Conservation (phyloP, 2,797 vertebrate species). For the Dendrocincla fuliginosa region DNA sequence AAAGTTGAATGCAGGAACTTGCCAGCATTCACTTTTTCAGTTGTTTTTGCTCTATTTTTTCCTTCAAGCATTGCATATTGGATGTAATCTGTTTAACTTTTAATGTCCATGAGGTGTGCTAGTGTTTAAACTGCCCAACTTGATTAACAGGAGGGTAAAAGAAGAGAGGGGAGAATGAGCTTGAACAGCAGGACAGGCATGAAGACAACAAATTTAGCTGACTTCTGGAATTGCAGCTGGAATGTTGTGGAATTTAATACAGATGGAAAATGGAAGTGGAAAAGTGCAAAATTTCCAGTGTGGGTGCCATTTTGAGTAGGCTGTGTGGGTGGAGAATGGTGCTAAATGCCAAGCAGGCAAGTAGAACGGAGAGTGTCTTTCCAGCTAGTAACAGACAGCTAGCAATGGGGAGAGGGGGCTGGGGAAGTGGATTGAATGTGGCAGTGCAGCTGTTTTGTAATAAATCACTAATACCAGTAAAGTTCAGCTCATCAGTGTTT, state of each 20-base stretch:
- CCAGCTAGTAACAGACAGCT: background rate
- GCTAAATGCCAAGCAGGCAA: conserved; percentile 45
- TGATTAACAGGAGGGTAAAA: background rate
- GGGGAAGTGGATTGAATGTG: background rate
- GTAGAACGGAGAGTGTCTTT: background rate
- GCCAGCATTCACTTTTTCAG: background rate
- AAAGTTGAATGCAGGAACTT: background rate
- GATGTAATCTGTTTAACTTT: background rate
- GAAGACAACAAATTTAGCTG: background rate
- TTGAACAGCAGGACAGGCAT: background rate
- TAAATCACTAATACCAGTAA: conserved; percentile 7
- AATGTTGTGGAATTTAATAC: conserved; percentile 59
- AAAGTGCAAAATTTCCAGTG: conserved; percentile 34
- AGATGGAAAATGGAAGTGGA: conserved; percentile 39
- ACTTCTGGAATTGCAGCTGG: conserved; percentile 34
- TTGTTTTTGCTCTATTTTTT: background rate
- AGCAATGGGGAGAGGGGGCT: background rate
- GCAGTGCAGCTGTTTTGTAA: conserved; percentile 19
- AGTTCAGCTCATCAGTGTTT: background rate
- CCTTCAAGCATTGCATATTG: background rate
- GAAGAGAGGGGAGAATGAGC: background rate
- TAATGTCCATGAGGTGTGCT: background rate
- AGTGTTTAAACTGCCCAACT: background rate
- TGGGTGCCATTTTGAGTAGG: conserved; percentile 52
- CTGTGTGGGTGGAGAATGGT: conserved; percentile 40